Conservation (phyloP, 1,140 invertebrate species). For the Cydia fagiglandana region DNA sequence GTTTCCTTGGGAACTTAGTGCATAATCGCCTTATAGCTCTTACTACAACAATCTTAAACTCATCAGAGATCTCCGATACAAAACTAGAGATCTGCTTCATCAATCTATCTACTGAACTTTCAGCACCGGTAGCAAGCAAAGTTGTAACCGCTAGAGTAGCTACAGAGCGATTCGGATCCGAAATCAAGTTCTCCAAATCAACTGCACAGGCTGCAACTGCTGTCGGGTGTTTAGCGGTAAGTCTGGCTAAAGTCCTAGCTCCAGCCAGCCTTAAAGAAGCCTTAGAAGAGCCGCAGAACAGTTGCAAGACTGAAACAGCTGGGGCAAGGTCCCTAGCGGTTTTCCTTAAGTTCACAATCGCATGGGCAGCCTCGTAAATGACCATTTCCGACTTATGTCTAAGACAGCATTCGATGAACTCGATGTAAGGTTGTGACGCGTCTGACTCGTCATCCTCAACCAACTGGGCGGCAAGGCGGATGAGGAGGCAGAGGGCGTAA, state of each 20-base stretch:
- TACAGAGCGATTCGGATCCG: slow-evolving; percentile 98
- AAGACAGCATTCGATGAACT: slow-evolving; percentile 96
- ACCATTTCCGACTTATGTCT: slow-evolving; percentile 99
- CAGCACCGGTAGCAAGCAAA: slow-evolving; percentile 97
- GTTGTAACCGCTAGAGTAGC: slow-evolving; percentile 99
- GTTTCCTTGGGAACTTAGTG: slow-evolving; percentile 98
- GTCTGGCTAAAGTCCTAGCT: slow-evolving; percentile 96
- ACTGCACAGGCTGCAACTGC: slow-evolving; percentile 98
- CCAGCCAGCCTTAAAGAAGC: slow-evolving; percentile 97
- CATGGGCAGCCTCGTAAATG: slow-evolving; percentile 97
- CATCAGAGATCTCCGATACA: slow-evolving; percentile 99
- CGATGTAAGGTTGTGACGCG: slow-evolving; percentile 83
- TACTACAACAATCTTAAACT: slow-evolving; percentile 99
- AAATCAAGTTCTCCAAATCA: slow-evolving; percentile 98
- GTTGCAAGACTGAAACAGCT: slow-evolving; percentile 96
- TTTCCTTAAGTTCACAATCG: slow-evolving; percentile 94
- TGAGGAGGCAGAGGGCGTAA: slow-evolving; percentile 96
- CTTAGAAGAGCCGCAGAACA: slow-evolving; percentile 98
- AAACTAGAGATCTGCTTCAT: slow-evolving; percentile 99
- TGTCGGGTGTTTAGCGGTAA: slow-evolving; percentile 92
- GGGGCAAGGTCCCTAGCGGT: slow-evolving; percentile 92
- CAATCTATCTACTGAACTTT: slow-evolving; percentile 97
- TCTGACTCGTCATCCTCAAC: slow-evolving; percentile 93
- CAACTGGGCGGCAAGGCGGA: slow-evolving; percentile 95
- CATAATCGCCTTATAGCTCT: slow-evolving; percentile 94